phyloP scores from a whole-genome alignment of 2,888 invertebrate species.

The Stenchaetothrips biformis region DNA sequence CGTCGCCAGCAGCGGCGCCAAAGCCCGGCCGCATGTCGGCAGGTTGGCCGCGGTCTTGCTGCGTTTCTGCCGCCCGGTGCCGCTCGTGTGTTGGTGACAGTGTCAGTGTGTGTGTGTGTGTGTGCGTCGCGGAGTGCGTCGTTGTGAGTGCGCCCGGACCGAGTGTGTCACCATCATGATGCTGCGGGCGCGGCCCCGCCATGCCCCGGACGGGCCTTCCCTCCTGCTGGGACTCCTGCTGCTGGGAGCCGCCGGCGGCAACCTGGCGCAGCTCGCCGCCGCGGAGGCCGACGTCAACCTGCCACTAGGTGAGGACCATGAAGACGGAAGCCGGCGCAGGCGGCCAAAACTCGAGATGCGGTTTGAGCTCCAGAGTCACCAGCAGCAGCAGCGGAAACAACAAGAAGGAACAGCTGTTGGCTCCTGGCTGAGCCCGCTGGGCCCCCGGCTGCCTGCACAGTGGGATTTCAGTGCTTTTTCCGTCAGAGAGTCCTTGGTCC shows the following conservation, averaged over 20 bases:
- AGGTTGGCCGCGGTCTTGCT: neutral
- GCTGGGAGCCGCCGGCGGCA: neutral
- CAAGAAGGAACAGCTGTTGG: too few species aligned
- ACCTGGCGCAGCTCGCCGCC: neutral
- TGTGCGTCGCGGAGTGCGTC: neutral
- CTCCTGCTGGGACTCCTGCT: neutral
- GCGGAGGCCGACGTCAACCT: constrained; percentile 14
- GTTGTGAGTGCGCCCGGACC: neutral
- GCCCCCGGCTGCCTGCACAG: too few species aligned
- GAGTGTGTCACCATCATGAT: neutral
- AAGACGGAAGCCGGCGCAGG: neutral
- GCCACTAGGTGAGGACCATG: neutral
- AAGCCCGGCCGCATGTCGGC: neutral
- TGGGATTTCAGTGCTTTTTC: too few species aligned
- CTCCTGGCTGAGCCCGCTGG: too few species aligned
- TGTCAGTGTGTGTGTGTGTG: neutral
- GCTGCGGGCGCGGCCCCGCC: neutral
- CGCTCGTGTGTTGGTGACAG: neutral
- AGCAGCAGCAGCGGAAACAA: too few species aligned
- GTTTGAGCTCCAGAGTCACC: too few species aligned
- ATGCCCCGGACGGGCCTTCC: neutral
- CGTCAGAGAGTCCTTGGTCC: too few species aligned
- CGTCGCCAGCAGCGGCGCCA: neutral
- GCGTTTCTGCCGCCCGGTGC: neutral
- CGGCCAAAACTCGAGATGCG: too few species aligned